phyloP scores from a whole-genome alignment of 2,888 invertebrate genomes.

The Drosophila stalkeri region DNA sequence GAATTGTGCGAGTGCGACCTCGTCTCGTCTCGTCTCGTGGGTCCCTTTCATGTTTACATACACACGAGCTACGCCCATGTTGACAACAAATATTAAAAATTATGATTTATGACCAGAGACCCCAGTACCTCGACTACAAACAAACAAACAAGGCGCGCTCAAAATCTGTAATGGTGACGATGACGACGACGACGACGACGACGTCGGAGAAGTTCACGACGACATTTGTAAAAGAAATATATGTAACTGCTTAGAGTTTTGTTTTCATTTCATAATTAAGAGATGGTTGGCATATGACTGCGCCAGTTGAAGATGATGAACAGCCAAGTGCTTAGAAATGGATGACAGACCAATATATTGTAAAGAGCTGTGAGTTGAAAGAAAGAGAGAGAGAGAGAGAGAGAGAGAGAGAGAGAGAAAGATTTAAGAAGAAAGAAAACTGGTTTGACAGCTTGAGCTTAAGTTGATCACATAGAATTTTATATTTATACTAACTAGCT shows the following conservation, averaged over 20 bases:
- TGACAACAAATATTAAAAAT: constrained; percentile 81
- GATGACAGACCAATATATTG: constrained; percentile 33
- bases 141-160: constrained; percentile 35
- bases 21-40: constrained; percentile 17
- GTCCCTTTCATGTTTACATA: constrained; percentile 59
- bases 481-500: too few relatives aligned
- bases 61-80: constrained; percentile 80
- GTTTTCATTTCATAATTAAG: constrained; percentile 68
- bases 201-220: constrained; percentile 46
- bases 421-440: not conserved
- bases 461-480: too few relatives aligned
- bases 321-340: constrained; percentile 47
- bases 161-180: constrained; percentile 74
- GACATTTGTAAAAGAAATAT: constrained; percentile 69
- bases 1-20: constrained; percentile 47
- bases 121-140: constrained; percentile 13
- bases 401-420: too few relatives aligned
- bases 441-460: not conserved
- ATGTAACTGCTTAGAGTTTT: constrained; percentile 61
- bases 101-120: constrained; percentile 78
- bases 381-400: too few relatives aligned
- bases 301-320: constrained; percentile 16
- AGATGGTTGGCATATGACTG: constrained; percentile 47
- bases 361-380: not conserved
- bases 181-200: constrained; percentile 33